phyloP scores from a whole-genome alignment of 2,797 vertebrate genomes.

The Sibirionetta formosa region DNA sequence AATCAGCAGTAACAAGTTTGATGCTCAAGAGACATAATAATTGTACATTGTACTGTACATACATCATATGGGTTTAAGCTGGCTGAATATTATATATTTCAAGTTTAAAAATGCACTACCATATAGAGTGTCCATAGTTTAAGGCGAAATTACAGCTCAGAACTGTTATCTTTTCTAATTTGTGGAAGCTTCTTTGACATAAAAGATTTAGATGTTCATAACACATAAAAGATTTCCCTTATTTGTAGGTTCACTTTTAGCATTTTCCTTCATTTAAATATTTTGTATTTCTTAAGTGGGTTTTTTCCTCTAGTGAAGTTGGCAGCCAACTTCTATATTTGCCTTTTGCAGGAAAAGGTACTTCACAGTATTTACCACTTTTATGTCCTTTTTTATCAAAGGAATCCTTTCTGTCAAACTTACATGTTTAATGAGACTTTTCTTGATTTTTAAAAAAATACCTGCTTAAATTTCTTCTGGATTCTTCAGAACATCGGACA shows the following conservation, averaged over 20 bases:
- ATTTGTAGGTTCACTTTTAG: conserved; percentile 70
- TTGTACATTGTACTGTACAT: conserved; percentile 96
- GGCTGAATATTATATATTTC: conserved; percentile 95
- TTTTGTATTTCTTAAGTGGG: conserved; percentile 78
- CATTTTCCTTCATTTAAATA: conserved; percentile 83
- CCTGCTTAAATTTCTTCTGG: conserved; percentile 88
- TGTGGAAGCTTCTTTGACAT: conserved; percentile 88
- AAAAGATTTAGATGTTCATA: conserved; percentile 81
- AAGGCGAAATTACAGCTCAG: conserved; percentile 99
- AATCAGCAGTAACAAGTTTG: conserved; percentile 91
- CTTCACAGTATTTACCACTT: conserved; percentile 96
- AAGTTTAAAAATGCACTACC: conserved; percentile 97
- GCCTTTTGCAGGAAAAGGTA: conserved; percentile 82
- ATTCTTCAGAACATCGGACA: conserved; percentile 83
- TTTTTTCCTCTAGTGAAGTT: conserved; percentile 75
- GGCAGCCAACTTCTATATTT: conserved; percentile 84
- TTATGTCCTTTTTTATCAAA: conserved; percentile 85
- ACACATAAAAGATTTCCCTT: conserved; percentile 79
- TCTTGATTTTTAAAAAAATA: conserved; percentile 88
- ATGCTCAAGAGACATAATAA: conserved; percentile 92
- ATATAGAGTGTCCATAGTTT: conserved; percentile 97
- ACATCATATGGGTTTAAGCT: conserved; percentile 93
- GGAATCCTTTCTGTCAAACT: conserved; percentile 82
- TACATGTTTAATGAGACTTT: conserved; percentile 82
- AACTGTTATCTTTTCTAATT: conserved; percentile 90